Evolutionary conservation across 1,140 invertebrate species (phyloP), one percentile per base, ranked within the genome.

Genomic region (Megalopta genalis): DNA sequence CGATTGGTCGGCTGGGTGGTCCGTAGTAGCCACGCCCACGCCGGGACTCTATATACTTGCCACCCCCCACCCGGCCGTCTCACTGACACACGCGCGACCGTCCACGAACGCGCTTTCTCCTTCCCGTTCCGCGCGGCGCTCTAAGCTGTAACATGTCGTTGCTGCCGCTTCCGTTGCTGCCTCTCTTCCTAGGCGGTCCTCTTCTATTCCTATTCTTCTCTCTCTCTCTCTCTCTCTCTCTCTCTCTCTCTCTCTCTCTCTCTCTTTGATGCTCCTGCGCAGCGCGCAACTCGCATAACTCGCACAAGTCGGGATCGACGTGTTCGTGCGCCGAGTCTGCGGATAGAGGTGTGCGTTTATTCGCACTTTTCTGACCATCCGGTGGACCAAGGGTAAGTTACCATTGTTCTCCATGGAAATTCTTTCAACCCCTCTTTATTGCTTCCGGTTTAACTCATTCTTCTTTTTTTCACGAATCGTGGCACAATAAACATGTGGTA

Each of bases 1-100:
- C 6, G 59, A 72, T 85, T 85, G 84, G 84, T 80, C 23, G 64
- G 77, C n/a, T 54, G 32, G 54, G 71, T 68, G 66, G 65, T 60
- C 39, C 69, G 64, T 2, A 57, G 18, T 23, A 14, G 54, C 83
- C 84, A 85, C 84, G 75, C 84, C 84, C 54, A 71, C n/a, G 5
- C 37, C 16, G 14, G 14, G 49, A 49, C 37, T 77, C 57, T 76
- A 64, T 73, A 52, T 60, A 71, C 46, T 14, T 66, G 63, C 83
- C 32, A 1, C 32, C 32, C 84, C 63, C 84, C 69, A 60, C 84
- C 74, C 23, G 14, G 14, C 54, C n/a, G 21, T 14, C 25, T 46
- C 60, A 52, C 78, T 14, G 10, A 63, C 67, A 23, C 68, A 32
- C n/a, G n/a, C n/a, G n/a, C n/a, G n/a, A 3, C 0, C 25, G 12